These are phyloP conservation scores for pig (Sus scrofa) DNA, from an alignment of 2,113 vertebrate genomes.

Conservation along the genomic window DNA sequence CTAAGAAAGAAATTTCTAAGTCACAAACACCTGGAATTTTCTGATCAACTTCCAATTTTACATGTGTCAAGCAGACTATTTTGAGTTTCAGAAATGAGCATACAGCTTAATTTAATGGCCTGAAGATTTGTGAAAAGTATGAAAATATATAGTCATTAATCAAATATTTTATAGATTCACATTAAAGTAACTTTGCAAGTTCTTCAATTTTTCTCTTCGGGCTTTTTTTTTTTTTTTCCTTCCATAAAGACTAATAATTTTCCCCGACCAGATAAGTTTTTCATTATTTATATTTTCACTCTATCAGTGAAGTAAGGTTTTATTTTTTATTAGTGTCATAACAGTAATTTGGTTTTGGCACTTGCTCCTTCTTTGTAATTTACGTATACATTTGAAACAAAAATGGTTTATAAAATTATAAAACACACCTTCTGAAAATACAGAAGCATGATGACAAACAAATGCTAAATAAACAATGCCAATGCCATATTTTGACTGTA, in stretches of 20 bases:
- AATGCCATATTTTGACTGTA: slow-evolving; percentile 41
- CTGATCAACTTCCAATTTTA: slow-evolving; percentile 69
- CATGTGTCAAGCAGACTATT: slow-evolving; percentile 10
- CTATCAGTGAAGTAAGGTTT: slow-evolving; percentile 35
- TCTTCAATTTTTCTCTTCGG: neutral
- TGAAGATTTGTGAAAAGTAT: neutral
- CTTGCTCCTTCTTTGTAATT: neutral
- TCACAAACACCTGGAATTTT: slow-evolving; percentile 61
- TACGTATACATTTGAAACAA: neutral
- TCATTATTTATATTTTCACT: neutral
- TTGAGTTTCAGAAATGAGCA: slow-evolving; percentile 9
- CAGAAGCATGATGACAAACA: neutral
- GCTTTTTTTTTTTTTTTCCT: neutral
- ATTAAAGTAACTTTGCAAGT: slow-evolving; percentile 34
- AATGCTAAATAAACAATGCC: neutral
- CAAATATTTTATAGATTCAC: slow-evolving; percentile 41
- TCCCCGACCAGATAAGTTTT: neutral
- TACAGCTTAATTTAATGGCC: slow-evolving; percentile 32
- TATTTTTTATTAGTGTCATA: neutral
- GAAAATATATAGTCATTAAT: neutral
- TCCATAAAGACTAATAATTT: slow-evolving; percentile 14
- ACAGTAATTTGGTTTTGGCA: slow-evolving; percentile 46
- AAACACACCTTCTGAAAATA: slow-evolving; percentile 54
- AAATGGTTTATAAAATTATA: slow-evolving; percentile 34
- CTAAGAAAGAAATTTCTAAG: neutral